phyloP scores from a whole-genome alignment of 2,888 invertebrate species.

The Macrosoma leucophasiata region DNA sequence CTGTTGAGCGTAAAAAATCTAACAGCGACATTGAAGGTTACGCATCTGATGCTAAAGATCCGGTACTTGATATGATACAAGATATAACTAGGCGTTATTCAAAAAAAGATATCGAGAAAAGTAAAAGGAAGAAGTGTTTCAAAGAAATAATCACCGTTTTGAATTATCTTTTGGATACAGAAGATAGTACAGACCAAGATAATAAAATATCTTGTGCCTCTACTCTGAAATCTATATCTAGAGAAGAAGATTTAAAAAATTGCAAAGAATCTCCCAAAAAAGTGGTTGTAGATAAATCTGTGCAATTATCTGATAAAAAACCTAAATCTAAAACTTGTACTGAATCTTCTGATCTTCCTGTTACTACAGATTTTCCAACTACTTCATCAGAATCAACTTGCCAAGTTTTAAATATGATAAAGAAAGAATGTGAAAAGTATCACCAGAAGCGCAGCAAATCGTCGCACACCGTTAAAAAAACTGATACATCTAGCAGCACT shows the following conservation, averaged over 20 bases:
- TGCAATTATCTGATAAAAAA: constrained; percentile 39
- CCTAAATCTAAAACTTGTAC: constrained; percentile 32
- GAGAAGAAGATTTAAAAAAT: constrained; percentile 8
- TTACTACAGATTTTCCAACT: constrained; percentile 48
- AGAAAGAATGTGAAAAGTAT: constrained; percentile 61
- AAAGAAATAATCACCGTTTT: constrained; percentile 58
- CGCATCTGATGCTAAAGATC: constrained; percentile 31
- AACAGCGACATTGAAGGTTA: constrained; percentile 27
- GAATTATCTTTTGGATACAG: constrained; percentile 61
- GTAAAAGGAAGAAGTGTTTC: constrained; percentile 56
- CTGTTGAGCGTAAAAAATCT: no score
- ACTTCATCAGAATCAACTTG: constrained; percentile 60
- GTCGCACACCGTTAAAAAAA: constrained; percentile 35
- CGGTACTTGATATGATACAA: constrained; percentile 52
- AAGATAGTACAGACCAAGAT: constrained; percentile 40
- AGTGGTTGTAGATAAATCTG: constrained; percentile 38
- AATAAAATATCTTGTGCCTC: constrained; percentile 20
- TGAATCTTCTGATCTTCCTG: constrained; percentile 45
- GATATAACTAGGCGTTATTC: constrained; percentile 62
- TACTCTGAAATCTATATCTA: constrained; percentile 3
- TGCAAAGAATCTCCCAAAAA: constrained; percentile 21
- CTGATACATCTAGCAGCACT: constrained; percentile 54
- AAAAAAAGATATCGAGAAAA: constrained; percentile 48
- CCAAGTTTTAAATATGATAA: constrained; percentile 57
- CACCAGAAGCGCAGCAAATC: constrained; percentile 52